Conservation (phyloP, 2,113 vertebrate species). For the Theristicus caerulescens region DNA sequence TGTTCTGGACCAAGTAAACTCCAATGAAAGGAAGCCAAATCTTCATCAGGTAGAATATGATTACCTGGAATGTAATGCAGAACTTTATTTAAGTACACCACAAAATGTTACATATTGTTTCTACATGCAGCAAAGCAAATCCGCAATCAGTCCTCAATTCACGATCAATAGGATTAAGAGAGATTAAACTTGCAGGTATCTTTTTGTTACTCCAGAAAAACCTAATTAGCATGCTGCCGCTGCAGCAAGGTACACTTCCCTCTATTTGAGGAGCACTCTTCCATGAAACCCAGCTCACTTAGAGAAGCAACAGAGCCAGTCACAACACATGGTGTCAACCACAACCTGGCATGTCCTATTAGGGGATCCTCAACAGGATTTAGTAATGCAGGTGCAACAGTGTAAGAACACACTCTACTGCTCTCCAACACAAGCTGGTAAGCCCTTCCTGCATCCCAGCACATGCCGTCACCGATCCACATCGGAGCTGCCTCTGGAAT, state of each 20-base stretch:
- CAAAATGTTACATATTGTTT: neutral
- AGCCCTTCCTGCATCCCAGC: neutral
- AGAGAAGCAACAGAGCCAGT: neutral
- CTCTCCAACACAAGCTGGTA: neutral
- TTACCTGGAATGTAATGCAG: constrained; percentile 83
- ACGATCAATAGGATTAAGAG: neutral
- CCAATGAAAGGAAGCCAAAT: constrained; percentile 98
- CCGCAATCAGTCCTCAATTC: neutral
- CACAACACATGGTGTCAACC: neutral
- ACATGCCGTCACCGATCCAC: rapidly evolving
- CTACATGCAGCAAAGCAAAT: neutral
- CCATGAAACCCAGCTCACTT: neutral
- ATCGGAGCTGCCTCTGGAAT: neutral
- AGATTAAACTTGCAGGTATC: neutral
- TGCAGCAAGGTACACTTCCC: neutral
- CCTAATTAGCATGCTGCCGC: neutral
- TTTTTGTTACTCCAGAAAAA: neutral
- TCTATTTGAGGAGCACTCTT: neutral
- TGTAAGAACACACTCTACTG: rapidly evolving
- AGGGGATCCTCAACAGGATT: neutral
- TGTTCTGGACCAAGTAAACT: constrained; percentile 97
- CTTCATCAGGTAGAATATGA: constrained; percentile 98
- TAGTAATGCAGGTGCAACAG: neutral
- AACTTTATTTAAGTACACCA: neutral
- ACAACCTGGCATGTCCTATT: rapidly evolving